Conservation (phyloP, 2,797 vertebrate species). For the Erithacus rubecula region DNA sequence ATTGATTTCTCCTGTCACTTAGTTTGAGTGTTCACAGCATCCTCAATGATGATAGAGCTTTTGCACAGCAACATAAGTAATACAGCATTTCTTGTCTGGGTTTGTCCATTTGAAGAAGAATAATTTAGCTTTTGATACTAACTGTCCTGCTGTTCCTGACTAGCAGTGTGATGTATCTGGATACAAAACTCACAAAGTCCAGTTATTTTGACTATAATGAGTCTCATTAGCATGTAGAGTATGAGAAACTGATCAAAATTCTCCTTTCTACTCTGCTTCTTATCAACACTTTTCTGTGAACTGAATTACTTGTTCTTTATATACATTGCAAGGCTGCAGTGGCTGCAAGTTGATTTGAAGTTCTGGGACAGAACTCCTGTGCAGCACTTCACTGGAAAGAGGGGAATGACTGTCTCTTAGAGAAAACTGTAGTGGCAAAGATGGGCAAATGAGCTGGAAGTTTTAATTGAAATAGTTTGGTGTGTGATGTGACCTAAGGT, state of each 20-base stretch:
- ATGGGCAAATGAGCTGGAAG: background rate
- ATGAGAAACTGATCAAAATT: background rate
- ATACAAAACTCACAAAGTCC: background rate
- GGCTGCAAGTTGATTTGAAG: background rate
- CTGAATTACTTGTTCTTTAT: background rate
- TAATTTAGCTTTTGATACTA: background rate
- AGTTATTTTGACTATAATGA: background rate
- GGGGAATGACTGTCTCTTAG: background rate
- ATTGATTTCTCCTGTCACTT: conserved; percentile 7
- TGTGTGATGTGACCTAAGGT: background rate
- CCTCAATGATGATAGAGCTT: background rate
- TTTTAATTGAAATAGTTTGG: background rate
- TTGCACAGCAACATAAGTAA: background rate
- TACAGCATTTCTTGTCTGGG: background rate
- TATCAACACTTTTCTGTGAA: background rate
- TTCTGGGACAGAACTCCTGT: background rate
- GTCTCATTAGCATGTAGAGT: background rate
- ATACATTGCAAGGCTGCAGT: background rate
- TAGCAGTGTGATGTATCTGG: background rate
- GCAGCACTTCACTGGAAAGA: background rate
- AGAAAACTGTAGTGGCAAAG: background rate
- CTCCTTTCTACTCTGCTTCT: background rate
- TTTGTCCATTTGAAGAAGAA: background rate
- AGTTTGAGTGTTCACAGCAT: background rate
- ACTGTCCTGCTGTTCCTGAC: background rate